These are phyloP conservation scores for Odocoileus hemionus DNA, from an alignment of 2,113 vertebrate species.

Conservation along the genomic window DNA sequence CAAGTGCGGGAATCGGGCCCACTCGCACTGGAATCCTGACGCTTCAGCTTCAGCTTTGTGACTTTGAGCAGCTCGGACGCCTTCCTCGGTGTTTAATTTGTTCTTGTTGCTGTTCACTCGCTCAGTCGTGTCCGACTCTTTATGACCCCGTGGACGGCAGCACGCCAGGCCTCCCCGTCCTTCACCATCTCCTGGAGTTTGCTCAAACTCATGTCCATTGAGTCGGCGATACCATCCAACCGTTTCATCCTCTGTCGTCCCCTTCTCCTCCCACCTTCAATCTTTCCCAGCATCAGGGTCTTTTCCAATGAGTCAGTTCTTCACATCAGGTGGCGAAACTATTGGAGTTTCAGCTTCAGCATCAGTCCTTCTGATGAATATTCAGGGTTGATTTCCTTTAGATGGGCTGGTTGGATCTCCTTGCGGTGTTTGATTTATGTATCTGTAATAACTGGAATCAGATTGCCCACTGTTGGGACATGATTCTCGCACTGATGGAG, in stretches of 20 bases:
- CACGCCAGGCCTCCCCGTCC: background rate
- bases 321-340: background rate
- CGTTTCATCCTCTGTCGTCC: background rate
- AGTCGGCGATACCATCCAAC: background rate
- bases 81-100: background rate
- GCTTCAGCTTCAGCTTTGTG: background rate
- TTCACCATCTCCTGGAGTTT: background rate
- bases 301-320: background rate
- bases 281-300: background rate
- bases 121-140: background rate
- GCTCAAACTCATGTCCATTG: background rate
- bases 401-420: background rate
- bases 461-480: accelerated
- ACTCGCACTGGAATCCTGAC: background rate
- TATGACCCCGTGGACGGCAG: background rate
- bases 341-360: background rate
- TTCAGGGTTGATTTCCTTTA: background rate
- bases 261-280: background rate
- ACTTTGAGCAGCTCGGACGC: background rate
- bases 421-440: background rate
- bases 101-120: background rate
- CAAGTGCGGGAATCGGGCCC: background rate
- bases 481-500: background rate
- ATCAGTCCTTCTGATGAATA: background rate
- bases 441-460: background rate